A percentile compares a stretch with the other conserved stretches of the same genome.
Evolutionary conservation across 1,140 invertebrate species (phyloP).

Genomic region (Phortica variegata): DNA sequence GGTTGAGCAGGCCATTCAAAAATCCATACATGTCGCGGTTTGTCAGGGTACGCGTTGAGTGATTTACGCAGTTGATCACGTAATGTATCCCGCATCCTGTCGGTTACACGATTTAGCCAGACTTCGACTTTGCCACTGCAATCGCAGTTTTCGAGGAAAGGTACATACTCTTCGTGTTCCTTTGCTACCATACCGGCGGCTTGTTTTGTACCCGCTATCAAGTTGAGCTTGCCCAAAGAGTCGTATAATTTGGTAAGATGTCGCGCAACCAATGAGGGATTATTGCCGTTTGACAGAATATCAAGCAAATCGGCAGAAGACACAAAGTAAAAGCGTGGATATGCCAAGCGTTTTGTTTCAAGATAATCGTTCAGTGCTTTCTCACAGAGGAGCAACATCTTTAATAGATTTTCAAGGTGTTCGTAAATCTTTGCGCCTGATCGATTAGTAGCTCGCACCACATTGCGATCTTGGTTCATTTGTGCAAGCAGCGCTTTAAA

Average conservation of each 20-base stretch:
- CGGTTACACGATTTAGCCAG: conserved; percentile 86
- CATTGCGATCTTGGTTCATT: conserved; percentile 69
- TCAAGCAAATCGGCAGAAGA: conserved; percentile 91
- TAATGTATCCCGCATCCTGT: conserved; percentile 78
- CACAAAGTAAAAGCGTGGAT: conserved; percentile 94
- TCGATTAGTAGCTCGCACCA: conserved; percentile 82
- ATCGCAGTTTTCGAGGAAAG: conserved; percentile 73
- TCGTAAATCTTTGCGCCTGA: conserved; percentile 70
- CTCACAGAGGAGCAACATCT: conserved; percentile 80
- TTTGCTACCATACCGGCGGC: conserved; percentile 79
- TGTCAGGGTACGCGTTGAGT: conserved; percentile 84
- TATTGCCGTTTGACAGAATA: conserved; percentile 93
- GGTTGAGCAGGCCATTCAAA: conserved; percentile 87
- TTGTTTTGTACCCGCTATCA: conserved; percentile 61
- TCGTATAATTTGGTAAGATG: conserved; percentile 94
- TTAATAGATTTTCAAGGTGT: conserved; percentile 74
- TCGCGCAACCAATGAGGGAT: conserved; percentile 77
- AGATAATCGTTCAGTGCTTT: conserved; percentile 93
- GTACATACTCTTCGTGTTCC: conserved; percentile 75
- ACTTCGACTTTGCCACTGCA: conserved; percentile 88
- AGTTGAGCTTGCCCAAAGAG: conserved; percentile 82
- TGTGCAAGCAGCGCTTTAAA: conserved; percentile 67
- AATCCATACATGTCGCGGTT: conserved; percentile 87
- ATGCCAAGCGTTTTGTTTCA: conserved; percentile 90
- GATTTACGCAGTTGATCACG: conserved; percentile 76